Percentiles rank a stretch among this genome's conserved stretches.
Conservation (phyloP, 2,113 vertebrate species). For the Epinephelus moara region DNA sequence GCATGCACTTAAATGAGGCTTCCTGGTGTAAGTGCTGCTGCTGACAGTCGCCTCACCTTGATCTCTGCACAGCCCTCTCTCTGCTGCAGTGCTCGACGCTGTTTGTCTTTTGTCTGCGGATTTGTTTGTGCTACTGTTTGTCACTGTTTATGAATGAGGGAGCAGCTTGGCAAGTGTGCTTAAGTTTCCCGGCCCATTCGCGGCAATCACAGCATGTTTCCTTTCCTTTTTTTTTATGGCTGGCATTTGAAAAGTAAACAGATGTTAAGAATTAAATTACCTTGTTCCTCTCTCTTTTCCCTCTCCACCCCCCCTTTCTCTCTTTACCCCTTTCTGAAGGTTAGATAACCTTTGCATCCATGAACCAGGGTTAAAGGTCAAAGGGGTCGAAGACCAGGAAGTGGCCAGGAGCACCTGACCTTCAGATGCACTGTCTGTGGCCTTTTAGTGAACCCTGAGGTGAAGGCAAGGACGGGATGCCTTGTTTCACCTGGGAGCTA, state of each 20-base stretch:
- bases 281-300: constrained; percentile 9
- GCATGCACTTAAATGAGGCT: constrained; percentile 3
- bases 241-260: constrained; percentile 37
- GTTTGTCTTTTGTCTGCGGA: constrained; percentile 16
- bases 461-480: constrained; percentile 43
- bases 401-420: constrained; percentile 60
- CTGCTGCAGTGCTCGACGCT: constrained; percentile 4
- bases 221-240: neutral
- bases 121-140: constrained; percentile 20
- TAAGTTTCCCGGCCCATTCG: constrained; percentile 9
- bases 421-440: constrained; percentile 63
- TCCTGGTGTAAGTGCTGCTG: constrained; percentile 2
- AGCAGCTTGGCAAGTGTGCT: constrained; percentile 7
- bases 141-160: constrained; percentile 21
- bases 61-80: neutral
- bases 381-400: constrained; percentile 46
- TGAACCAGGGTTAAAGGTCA: constrained; percentile 75
- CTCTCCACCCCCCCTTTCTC: constrained; percentile 32
- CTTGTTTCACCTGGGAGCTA: constrained; percentile 55
- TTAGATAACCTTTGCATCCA: constrained; percentile 86
- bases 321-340: constrained; percentile 84
- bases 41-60: constrained; percentile 10
- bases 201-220: constrained; percentile 10
- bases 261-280: constrained; percentile 49
- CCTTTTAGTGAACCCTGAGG: constrained; percentile 64